Evolutionary conservation across 53 echinoderm and acorn worm genomes (phyloP), one percentile per base, ranked within the genome.

Genomic region (Luidia sarsii): DNA sequence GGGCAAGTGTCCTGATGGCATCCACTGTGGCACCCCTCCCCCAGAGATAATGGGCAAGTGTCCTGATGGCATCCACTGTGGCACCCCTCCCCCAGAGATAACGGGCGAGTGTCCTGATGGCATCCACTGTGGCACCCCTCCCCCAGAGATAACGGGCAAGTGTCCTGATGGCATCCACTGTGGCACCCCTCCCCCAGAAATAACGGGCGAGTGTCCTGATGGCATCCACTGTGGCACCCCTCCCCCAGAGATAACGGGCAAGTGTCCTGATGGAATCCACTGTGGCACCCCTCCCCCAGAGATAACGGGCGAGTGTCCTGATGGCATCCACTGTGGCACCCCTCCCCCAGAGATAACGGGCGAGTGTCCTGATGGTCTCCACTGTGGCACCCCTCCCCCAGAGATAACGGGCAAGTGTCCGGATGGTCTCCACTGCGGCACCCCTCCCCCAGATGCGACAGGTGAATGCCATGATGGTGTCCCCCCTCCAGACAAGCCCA

Each of bases 11-110:
- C 33, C 60, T 14, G 94, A 94, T 86, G 94, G 91, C 16, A 49
- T 29, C 10, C 63, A 77, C 46, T 84, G 64, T 23, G 73, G 64
- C 73, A 73, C 84, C 15, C 84, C 84, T 35, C 84, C 84, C 18
- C 56, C 57, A n/a, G n/a, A n/a, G n/a, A n/a, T n/a, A n/a, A n/a
- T n/a, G n/a, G n/a, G n/a, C n/a, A n/a, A n/a, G n/a, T 97, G 97
- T 49, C 70, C 48, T 18, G 96, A 96, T 90, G 96, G 96, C 14
- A 68, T 75, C 1, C 90, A 92, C 36, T 92, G 92, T 23, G 83
- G 22, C 15, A 69, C 83, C 7, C 83, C 83, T 14, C 65, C 65
- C 14, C 68, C 68, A 4, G 51, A 51, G 6, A 20, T 15, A 5
- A 16, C 7, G 22, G 30, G 27, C 3, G 59, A 57, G 32, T 71